phyloP scores from a whole-genome alignment of 2,113 vertebrate genomes.

The Chamaea fasciata region DNA sequence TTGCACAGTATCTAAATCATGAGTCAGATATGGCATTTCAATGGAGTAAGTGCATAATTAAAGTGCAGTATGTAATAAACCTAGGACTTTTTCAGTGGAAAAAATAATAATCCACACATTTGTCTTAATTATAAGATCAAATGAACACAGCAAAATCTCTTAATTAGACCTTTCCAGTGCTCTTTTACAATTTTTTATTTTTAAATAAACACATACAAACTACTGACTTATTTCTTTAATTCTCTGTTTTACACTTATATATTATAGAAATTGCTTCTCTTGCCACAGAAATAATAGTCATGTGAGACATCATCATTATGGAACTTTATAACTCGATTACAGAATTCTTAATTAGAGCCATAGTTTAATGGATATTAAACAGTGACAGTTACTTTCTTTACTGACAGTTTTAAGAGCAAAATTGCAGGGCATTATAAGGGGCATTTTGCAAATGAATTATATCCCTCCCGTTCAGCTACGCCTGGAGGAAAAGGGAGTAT shows the following conservation, averaged over 20 bases:
- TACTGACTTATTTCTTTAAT: not conserved
- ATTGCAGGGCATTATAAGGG: not conserved
- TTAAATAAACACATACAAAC: not conserved
- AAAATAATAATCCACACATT: not conserved
- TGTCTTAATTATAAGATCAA: constrained; percentile 7
- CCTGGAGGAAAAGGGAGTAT: not conserved
- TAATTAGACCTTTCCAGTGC: constrained; percentile 4
- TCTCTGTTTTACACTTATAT: not conserved
- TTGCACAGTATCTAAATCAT: not conserved
- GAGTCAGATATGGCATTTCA: not conserved
- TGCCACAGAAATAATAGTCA: not conserved
- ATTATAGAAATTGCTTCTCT: not conserved
- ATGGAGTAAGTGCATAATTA: constrained; percentile 15
- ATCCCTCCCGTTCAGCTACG: not conserved
- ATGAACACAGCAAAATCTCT: not conserved
- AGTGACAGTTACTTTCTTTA: not conserved
- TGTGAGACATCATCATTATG: not conserved
- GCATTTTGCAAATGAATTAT: not conserved
- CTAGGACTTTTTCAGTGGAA: not conserved
- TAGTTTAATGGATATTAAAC: not conserved
- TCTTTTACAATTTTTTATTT: not conserved
- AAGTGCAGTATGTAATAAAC: not conserved
- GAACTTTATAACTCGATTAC: not conserved
- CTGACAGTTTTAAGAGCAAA: constrained; percentile 6
- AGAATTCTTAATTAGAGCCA: not conserved